Conservation (phyloP, 1,140 invertebrate genomes). For the Lepidotrigona ventralis region DNA sequence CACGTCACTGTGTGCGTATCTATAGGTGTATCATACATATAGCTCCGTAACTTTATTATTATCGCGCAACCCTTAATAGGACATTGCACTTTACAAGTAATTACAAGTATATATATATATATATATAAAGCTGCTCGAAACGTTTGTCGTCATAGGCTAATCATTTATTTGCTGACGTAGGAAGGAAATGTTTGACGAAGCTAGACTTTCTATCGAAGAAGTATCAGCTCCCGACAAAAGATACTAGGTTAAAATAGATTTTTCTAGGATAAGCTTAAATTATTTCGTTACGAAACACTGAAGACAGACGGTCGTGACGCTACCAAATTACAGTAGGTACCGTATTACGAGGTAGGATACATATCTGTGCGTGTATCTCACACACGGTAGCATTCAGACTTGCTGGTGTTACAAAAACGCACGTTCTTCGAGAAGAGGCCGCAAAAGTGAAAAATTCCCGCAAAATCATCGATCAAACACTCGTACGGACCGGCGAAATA, state of each 20-base stretch:
- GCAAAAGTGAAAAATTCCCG: background rate
- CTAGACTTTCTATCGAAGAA: background rate
- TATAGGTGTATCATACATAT: background rate
- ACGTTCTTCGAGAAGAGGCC: too few species aligned
- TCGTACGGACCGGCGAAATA: too few species aligned
- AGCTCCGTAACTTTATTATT: background rate
- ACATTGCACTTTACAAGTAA: constrained; percentile 15
- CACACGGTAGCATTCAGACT: too few species aligned
- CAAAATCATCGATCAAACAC: background rate
- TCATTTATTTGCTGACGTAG: background rate
- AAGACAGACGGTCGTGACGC: background rate
- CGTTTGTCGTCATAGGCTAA: background rate
- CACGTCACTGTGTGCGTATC: background rate
- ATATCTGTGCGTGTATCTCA: too few species aligned
- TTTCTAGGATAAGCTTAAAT: too few species aligned
- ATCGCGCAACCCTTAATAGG: background rate
- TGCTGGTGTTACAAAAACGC: background rate
- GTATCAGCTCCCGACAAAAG: background rate
- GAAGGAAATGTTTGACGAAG: background rate
- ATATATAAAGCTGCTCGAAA: background rate
- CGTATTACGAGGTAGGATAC: too few species aligned
- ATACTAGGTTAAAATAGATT: background rate
- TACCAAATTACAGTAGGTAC: too few species aligned
- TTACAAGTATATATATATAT: background rate
- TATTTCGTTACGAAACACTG: background rate